Base-by-base conservation (phyloP, 2,797 vertebrate genomes). In the Lithobates sylvaticus region DNA sequence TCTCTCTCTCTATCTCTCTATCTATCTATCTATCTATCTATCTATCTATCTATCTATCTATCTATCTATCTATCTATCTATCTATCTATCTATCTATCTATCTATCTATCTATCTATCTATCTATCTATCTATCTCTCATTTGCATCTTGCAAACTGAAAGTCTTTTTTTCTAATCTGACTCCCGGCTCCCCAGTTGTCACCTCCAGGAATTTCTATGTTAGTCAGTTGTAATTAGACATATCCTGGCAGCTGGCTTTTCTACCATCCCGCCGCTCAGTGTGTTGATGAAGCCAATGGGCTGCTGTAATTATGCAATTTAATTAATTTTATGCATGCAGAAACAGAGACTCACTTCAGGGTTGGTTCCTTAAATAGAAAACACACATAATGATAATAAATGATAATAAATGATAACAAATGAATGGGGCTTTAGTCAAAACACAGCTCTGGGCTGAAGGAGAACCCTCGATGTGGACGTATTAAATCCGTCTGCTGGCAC, bases 311-410 rank as follows among this genome's bases (percentile, higher is more conserved):
- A 80, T 74, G 61, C 68, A 42, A 74, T 75, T 73, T 85, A 85
- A 85, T 85, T 74, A 80, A 85, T 85, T 80, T 75, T 85, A 36
- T 73, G 70, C 77, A 74, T 58, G 77, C 29, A 68, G 36, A 80
- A 85, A 80, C 77, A 85, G 75, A 26, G 58, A 36, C 71, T 80
- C 72, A 85, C 42, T 75, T 75, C 61, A 27, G 67, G 42, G 61
- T 75, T 76, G 76, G 78, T 84, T 84, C 79, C 16, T 83, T 72
- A 44, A 75, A 74, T 27, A 86, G 72, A 83, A 76, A 77, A 1
- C 23, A 84, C 36, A 82, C 29, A 89, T 89, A 89, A 88, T 77
- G 27, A 84, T 84, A 84, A 65, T 65, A 75, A 16, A 54, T n/a
- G n/a, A n/a, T n/a, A n/a, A n/a, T n/a, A n/a, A 89, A 88, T 77